Base-by-base conservation (phyloP, 2,888 invertebrate genomes). In the Apodemia hepburni region DNA sequence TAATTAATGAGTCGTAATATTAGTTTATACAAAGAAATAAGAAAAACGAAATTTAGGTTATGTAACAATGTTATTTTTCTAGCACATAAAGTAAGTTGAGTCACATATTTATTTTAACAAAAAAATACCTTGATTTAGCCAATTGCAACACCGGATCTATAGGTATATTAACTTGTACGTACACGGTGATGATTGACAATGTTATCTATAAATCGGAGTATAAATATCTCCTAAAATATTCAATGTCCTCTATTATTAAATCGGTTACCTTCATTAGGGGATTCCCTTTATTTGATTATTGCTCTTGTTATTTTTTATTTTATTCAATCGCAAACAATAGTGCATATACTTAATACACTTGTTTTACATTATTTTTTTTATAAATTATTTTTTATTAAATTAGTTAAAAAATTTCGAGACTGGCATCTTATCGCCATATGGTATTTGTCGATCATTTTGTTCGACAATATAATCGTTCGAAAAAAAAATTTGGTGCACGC, bases 391-490 rank as follows among this genome's bases (percentile, higher is more conserved):
- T 54, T 11, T 11, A 54, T 54, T 18, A 12, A 54, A 22, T 27
- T 11, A 12, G 27, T 54, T 6, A 54, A 54, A 27, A 18, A 54
- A 54, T 54, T 54, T 54, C 15, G 22, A 54, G 54, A 54, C 54
- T 54, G 54, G 54, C 54, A 29, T 54, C 54, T 54, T 54, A 54
- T 29, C 29, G 54, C 15, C 54, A 27, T 15, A 54, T 64, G 62
- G 62, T 62, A 58, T 58, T 61, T 59, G 64, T 62, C 22, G 59
- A 47, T 33, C 47, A 64, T 11, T 64, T 58, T 57, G 61, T 67
- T 49, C 59, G 54, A 2, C 61, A 65, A 59, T 62, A 63, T 29
- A 62, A 63, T 47, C 60, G 58, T n/a, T 45, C 38, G 45, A 62
- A 62, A 62, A 60, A 49, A 60, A 65, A 66, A 58, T 38, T 54